A percentile compares a stretch with the other conserved stretches of the same genome.
Evolutionary conservation across 2,888 invertebrate genomes (phyloP).

Genomic region (Lepidocyrtinus sp.): DNA sequence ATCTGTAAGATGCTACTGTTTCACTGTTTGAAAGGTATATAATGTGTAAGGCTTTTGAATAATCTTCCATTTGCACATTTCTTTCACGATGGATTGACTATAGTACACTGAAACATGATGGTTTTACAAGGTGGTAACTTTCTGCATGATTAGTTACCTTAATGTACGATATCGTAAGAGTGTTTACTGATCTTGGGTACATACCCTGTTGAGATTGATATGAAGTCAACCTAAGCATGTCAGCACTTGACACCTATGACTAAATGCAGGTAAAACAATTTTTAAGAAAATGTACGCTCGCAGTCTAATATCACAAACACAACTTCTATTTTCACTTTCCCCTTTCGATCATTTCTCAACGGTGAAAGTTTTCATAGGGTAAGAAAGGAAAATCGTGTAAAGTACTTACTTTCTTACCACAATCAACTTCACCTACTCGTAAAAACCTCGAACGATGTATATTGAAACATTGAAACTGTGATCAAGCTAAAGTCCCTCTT

Average conservation of each 20-base stretch:
- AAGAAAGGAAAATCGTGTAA: constrained; percentile 27
- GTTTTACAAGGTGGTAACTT: not conserved
- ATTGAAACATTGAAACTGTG: not conserved
- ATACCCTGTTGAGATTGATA: constrained; percentile 1
- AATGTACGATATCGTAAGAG: not conserved
- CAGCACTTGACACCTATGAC: not conserved
- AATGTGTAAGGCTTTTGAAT: too few relatives aligned
- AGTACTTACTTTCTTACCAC: constrained; percentile 49
- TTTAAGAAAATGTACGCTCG: too few relatives aligned
- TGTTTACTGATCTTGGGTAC: too few relatives aligned
- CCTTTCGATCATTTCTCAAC: not conserved
- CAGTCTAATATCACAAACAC: too few relatives aligned
- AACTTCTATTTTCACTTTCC: too few relatives aligned
- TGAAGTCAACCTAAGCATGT: constrained; percentile 11
- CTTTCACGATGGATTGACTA: too few relatives aligned
- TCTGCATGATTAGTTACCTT: not conserved
- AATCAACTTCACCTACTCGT: constrained; percentile 39
- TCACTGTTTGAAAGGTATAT: too few relatives aligned
- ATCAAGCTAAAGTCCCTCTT: too few relatives aligned
- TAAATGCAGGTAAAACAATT: not conserved
- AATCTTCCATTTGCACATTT: too few relatives aligned
- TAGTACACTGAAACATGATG: not conserved
- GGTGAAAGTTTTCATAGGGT: not conserved
- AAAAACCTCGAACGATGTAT: not conserved
- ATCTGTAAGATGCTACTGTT: too few relatives aligned